A percentile compares a stretch with the other conserved stretches of the same genome.
Evolutionary conservation across 2,888 invertebrate species (phyloP).

Genomic region (Tachystola acroxantha): DNA sequence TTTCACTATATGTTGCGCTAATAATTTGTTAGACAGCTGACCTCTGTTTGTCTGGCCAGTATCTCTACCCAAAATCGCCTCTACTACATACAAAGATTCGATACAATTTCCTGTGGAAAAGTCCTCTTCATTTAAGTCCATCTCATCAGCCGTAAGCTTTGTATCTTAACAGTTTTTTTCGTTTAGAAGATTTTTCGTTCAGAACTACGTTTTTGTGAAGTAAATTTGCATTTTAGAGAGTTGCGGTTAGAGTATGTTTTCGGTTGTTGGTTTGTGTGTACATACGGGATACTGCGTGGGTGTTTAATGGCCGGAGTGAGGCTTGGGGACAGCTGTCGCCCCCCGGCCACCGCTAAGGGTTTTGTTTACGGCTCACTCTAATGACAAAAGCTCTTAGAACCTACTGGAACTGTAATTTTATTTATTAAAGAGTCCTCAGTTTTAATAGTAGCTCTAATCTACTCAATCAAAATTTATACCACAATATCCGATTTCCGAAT

Average conservation of each 20-base stretch:
- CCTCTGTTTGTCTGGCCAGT: too few relatives aligned
- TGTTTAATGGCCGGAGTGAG: slow-evolving; percentile 63
- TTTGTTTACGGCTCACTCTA: slow-evolving; percentile 68
- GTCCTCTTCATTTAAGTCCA: slow-evolving; percentile 6
- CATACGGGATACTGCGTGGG: slow-evolving; percentile 50
- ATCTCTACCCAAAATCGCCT: too few relatives aligned
- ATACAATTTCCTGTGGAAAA: slow-evolving; percentile 46
- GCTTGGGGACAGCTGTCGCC: slow-evolving; percentile 73
- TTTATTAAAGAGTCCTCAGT: background rate
- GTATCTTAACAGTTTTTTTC: slow-evolving; percentile 28
- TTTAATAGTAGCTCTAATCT: too few relatives aligned
- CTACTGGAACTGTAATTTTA: slow-evolving; percentile 14
- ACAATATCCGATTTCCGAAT: too few relatives aligned
- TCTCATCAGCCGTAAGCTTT: slow-evolving; percentile 18
- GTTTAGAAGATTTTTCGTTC: slow-evolving; percentile 16
- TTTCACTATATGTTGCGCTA: too few relatives aligned
- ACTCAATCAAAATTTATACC: too few relatives aligned
- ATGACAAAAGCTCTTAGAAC: slow-evolving; percentile 56
- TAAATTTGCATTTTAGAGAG: slow-evolving; percentile 15
- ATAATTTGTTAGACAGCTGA: too few relatives aligned
- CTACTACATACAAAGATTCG: too few relatives aligned
- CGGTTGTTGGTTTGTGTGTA: slow-evolving; percentile 14
- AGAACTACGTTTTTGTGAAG: slow-evolving; percentile 2
- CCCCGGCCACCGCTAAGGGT: slow-evolving; percentile 58
- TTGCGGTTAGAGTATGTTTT: slow-evolving; percentile 23